phyloP scores from a whole-genome alignment of 2,797 vertebrate species.

The Eleutherodactylus coqui region DNA sequence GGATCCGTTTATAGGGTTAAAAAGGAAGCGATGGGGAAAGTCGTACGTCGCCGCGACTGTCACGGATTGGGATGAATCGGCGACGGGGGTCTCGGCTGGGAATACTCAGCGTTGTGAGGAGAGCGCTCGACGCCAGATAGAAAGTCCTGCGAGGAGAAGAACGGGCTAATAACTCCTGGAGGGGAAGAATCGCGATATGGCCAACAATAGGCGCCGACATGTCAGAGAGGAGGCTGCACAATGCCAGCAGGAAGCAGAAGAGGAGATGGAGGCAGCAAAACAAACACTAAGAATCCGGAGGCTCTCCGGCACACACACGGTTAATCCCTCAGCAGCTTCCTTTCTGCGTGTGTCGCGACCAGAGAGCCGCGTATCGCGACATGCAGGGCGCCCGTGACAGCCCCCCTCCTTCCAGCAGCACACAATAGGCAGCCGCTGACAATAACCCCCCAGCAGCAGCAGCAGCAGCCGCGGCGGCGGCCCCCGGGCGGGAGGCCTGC shows the following conservation, averaged over 20 bases:
- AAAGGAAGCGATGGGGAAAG: too few relatives aligned
- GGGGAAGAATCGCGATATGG: too few relatives aligned
- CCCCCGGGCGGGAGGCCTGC: neutral
- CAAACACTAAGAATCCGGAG: neutral
- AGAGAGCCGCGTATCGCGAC: conserved; percentile 18
- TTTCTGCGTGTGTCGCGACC: neutral
- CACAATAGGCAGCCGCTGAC: conserved; percentile 8
- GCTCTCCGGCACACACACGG: neutral
- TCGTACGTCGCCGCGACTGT: too few relatives aligned
- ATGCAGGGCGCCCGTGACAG: neutral
- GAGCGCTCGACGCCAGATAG: too few relatives aligned
- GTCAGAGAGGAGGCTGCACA: neutral
- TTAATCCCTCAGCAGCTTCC: neutral
- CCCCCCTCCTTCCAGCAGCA: neutral
- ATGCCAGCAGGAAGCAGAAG: conserved; percentile 18
- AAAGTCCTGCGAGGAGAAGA: too few relatives aligned
- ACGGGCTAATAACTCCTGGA: too few relatives aligned
- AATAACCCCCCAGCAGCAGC: neutral
- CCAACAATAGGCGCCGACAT: neutral
- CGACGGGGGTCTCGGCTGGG: too few relatives aligned
- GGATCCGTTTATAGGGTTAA: too few relatives aligned
- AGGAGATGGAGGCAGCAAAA: conserved; percentile 15
- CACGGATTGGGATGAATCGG: too few relatives aligned
- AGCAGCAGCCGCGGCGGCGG: neutral
- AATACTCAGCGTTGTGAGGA: too few relatives aligned